Base-by-base conservation (phyloP, 2,888 invertebrate species). In the Drosophila birchii region DNA sequence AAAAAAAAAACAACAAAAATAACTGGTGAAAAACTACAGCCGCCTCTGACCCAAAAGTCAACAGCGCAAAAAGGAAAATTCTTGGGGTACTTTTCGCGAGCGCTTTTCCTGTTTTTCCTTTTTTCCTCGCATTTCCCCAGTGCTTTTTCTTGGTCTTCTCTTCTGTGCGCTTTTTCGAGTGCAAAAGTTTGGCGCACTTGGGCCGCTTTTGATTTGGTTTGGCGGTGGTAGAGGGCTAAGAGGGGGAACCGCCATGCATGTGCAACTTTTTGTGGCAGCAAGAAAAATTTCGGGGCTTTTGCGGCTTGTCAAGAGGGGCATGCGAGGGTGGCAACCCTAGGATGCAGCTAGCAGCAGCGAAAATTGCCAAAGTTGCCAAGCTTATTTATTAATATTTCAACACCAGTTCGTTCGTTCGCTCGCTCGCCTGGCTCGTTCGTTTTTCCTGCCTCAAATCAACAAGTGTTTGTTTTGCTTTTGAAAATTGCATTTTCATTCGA, bases 121-220 rank as follows among this genome's bases (percentile, higher is more conserved):
- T 58, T 61, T 43, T 43, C 47, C 68, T 41, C 34, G 14, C 20
- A 34, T 53, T 53, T 53, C 51, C 51, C 51, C 51, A 53, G 51
- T 53, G 62, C 57, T 61, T 67, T 43, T 49, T 58, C 71, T 45
- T 44, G 16, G 16, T 29, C 44, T 23, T 54, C 68, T 49, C 44
- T 73, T 44, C 59, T 47, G 67, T 47, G 67, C 43, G 36, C 53
- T 73, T 73, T 74, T 71, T 71, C 72, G 78, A 82, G 88, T 76
- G 73, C 73, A 61, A 82, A 82, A 88, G 43, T 88, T 86, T 78
- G 67, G 58, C 69, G 62, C 70, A 76, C 76, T 63, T 76, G 76
- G 75, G 69, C 76, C 61, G 76, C 60, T 69, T 75, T 75, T 75
- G 69, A 61, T 75, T 67, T 68, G 70, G 34, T 59, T 59, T 38